These are phyloP conservation scores for Entomyzon cyanotis DNA, from an alignment of 2,113 vertebrate species.

Conservation along the genomic window DNA sequence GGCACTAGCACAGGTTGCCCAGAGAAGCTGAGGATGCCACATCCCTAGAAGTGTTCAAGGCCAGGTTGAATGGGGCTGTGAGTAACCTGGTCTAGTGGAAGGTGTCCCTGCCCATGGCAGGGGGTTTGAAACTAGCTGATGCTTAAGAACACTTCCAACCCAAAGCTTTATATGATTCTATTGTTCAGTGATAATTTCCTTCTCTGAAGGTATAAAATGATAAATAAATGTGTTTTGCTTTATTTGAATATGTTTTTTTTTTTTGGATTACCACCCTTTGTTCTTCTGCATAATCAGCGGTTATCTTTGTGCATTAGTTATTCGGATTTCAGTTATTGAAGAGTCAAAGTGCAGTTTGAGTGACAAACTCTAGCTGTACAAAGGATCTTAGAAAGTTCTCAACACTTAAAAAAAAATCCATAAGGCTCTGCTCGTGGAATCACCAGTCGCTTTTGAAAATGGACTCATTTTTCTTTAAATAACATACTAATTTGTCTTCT, in stretches of 20 bases:
- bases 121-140: neutral
- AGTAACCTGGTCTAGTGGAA: neutral
- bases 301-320: neutral
- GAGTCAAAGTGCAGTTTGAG: neutral
- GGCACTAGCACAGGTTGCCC: neutral
- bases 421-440: neutral
- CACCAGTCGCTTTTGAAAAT: neutral
- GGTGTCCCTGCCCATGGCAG: neutral
- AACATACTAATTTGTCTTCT: neutral
- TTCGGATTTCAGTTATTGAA: neutral
- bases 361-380: neutral
- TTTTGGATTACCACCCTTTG: neutral
- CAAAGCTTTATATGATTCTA: neutral
- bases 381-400: neutral
- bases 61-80: neutral
- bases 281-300: neutral
- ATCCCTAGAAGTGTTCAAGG: neutral
- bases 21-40: neutral
- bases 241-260: neutral
- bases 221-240: neutral
- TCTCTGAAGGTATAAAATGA: neutral
- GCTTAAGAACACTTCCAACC: neutral
- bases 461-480: neutral
- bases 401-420: neutral
- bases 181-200: neutral